phyloP scores from a whole-genome alignment of 2,888 invertebrate genomes.

The Ptilodon capucinus region DNA sequence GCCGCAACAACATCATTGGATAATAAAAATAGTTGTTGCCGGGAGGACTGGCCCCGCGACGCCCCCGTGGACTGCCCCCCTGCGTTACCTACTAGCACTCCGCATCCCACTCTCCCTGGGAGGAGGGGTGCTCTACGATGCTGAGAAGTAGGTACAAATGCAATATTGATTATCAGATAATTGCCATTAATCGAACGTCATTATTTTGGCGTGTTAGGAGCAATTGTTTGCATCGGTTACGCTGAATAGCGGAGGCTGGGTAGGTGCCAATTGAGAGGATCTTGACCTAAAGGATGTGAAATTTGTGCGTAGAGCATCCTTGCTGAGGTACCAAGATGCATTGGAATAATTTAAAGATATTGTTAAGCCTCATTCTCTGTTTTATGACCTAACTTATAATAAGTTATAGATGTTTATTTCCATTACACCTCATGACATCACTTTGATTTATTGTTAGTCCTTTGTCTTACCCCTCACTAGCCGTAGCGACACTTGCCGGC shows the following conservation, averaged over 20 bases:
- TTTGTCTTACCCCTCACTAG: conserved; percentile 14
- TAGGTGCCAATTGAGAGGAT: background rate
- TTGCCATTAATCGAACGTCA: background rate
- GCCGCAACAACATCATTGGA: conserved; percentile 37
- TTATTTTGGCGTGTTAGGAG: background rate
- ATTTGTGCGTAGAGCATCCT: background rate
- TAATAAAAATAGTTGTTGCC: conserved; percentile 35
- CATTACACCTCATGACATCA: background rate
- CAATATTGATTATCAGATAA: background rate
- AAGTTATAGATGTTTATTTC: background rate
- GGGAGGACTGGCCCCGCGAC: conserved; percentile 10
- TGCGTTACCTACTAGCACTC: conserved; percentile 23
- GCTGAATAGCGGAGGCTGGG: background rate
- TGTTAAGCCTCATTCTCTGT: too few species aligned
- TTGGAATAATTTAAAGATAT: background rate
- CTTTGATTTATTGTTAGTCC: conserved; percentile 20
- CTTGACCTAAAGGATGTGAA: background rate
- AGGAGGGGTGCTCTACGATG: conserved; percentile 6
- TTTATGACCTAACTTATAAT: background rate
- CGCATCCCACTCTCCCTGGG: conserved; percentile 1
- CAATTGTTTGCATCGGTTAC: background rate
- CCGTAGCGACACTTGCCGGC: conserved; percentile 11
- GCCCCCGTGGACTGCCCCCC: conserved; percentile 25
- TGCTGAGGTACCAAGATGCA: background rate
- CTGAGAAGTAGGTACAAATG: background rate